phyloP scores from a whole-genome alignment of 2,113 vertebrate species.

The Cercopithecus mona region DNA sequence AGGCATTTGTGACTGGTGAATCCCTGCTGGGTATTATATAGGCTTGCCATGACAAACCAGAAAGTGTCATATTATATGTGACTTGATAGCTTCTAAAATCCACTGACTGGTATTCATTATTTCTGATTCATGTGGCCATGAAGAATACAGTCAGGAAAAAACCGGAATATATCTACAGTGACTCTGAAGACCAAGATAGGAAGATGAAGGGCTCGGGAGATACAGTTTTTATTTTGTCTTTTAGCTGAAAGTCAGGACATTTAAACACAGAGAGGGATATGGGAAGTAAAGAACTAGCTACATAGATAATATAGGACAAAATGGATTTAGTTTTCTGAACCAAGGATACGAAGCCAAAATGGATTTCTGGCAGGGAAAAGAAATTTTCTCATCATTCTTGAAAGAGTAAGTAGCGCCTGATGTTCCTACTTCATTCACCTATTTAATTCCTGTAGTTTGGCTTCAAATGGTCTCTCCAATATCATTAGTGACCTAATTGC shows the following conservation, averaged over 20 bases:
- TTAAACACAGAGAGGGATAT: background rate
- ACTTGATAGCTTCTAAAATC: constrained; percentile 11
- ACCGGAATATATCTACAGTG: background rate
- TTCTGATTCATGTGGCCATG: background rate
- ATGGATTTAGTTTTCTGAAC: background rate
- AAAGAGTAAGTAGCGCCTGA: background rate
- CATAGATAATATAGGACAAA: background rate
- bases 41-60: background rate
- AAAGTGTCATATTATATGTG: background rate
- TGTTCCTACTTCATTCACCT: background rate
- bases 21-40: background rate
- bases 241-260: background rate
- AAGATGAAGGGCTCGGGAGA: background rate
- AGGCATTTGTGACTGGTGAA: background rate
- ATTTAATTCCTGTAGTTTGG: background rate
- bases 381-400: background rate
- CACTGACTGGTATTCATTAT: background rate
- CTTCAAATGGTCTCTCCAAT: background rate
- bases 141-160: background rate
- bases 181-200: background rate
- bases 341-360: background rate
- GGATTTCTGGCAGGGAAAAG: background rate
- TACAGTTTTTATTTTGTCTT: background rate
- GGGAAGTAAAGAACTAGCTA: background rate
- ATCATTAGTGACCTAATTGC: background rate